A percentile compares a stretch with the other conserved stretches of the same genome.
phyloP scores from a whole-genome alignment of 2,797 vertebrate species.

The Gadopsis bispinosus region DNA sequence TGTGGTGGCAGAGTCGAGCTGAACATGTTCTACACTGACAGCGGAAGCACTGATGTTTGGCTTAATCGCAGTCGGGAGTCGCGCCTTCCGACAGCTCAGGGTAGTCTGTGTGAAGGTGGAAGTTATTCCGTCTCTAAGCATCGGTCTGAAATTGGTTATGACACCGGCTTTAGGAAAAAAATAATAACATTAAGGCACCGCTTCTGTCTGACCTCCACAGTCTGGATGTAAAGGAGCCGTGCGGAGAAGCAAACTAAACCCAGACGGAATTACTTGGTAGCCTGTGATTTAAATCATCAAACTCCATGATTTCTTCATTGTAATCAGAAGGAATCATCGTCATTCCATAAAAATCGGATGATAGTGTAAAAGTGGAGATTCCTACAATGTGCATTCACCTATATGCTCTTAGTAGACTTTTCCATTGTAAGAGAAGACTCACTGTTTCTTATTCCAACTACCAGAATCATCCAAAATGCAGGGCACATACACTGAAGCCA shows the following conservation, averaged over 20 bases:
- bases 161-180: conserved; percentile 8
- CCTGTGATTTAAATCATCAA: conserved; percentile 5
- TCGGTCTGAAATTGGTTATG: conserved; percentile 22
- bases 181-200: background rate
- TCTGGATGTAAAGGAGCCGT: conserved; percentile 2
- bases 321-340: background rate
- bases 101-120: conserved; percentile 2
- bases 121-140: conserved; percentile 16
- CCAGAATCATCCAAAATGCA: background rate
- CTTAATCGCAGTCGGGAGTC: conserved; percentile 25
- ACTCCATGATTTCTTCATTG: background rate
- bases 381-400: background rate
- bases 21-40: conserved; percentile 25
- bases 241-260: background rate
- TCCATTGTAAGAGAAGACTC: background rate
- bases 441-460: background rate
- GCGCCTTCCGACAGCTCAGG: conserved; percentile 8
- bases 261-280: background rate
- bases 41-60: conserved; percentile 12
- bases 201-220: conserved; percentile 18
- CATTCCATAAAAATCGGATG: background rate
- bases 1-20: conserved; percentile 13
- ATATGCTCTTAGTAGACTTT: background rate
- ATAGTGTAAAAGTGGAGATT: background rate
- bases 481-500: background rate